These are phyloP conservation scores for Drosophila burlai DNA, from an alignment of 1,140 invertebrate genomes.

Conservation along the genomic window DNA sequence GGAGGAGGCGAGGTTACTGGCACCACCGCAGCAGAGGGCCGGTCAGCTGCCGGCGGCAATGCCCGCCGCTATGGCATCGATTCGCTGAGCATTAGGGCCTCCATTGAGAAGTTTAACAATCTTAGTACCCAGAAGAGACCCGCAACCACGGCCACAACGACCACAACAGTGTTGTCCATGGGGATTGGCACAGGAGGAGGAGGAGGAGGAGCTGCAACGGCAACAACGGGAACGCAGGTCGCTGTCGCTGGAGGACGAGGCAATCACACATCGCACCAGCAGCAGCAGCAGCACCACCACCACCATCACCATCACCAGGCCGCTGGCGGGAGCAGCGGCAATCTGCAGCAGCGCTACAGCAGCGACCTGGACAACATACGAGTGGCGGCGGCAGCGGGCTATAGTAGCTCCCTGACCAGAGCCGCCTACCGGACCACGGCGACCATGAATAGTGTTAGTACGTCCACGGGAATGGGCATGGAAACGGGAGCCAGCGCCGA, in stretches of 20 bases:
- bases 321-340: constrained; percentile 63
- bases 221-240: neutral
- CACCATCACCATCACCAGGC: neutral
- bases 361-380: constrained; percentile 67
- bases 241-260: neutral
- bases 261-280: constrained; percentile 4
- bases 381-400: constrained; percentile 49
- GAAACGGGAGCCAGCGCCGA: neutral
- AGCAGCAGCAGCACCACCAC: constrained; percentile 3
- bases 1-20: neutral
- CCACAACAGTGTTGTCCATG: neutral
- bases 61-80: constrained; percentile 69
- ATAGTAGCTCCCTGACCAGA: constrained; percentile 74
- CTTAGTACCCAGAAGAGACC: constrained; percentile 69
- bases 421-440: constrained; percentile 60
- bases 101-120: constrained; percentile 83
- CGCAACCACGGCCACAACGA: neutral
- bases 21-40: constrained; percentile 1
- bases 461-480: neutral
- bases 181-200: neutral
- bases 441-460: constrained; percentile 19
- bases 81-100: constrained; percentile 77
- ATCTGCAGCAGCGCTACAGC: constrained; percentile 76
- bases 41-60: constrained; percentile 29
- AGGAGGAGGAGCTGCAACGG: neutral